Base-by-base conservation (phyloP, 2,113 vertebrate species). In the Chlorodrepanis virens region DNA sequence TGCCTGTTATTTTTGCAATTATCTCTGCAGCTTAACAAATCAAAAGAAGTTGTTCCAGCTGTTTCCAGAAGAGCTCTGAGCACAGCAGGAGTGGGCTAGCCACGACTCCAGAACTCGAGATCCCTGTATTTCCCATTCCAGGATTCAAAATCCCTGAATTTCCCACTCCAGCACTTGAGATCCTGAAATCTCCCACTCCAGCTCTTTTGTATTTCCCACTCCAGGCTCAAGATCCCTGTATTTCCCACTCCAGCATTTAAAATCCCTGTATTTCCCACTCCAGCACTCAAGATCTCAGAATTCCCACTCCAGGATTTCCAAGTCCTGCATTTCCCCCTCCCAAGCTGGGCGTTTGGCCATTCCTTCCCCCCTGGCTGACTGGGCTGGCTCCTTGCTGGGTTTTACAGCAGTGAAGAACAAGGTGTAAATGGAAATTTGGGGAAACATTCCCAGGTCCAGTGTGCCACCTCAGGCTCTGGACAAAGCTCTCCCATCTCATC, bases 101-200 rank as follows among this genome's bases (percentile, higher is more conserved):
- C 3, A 2, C 1, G 35, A n/a, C 12, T 3, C 40, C 4, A 19
- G 39, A 1, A n/a, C 10, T 50, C 1, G 0, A 54, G 19, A 10
- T 5, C 3, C 47, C 47, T 47, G 22, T 49, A 49, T 24, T 49
- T 24, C 22, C 12, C 47, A 47, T 6, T 47, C 22, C 22, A 47
- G 47, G 21, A 23, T 3, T 47, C 3, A 22, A 47, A 6, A 45
- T 45, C 45, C 5, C 20, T 45, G 45, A 21, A 22, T 45, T 22
- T 22, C 45, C 11, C 45, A 47, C 21, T 47, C 21, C 21, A 47
- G 45, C 45, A 23, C 5, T 47, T 4, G 4, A 23, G 5, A 19
- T 44, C 42, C 42, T 17, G 18, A 10, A 5, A 21, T 45, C 12
- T 47, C 45, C 21, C 45, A 47, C 21, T 47, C 45, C 21, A 47